A percentile compares a stretch with the other conserved stretches of the same genome.
Evolutionary conservation across 2,888 invertebrate species (phyloP).

Genomic region (Tiliacea aurago): DNA sequence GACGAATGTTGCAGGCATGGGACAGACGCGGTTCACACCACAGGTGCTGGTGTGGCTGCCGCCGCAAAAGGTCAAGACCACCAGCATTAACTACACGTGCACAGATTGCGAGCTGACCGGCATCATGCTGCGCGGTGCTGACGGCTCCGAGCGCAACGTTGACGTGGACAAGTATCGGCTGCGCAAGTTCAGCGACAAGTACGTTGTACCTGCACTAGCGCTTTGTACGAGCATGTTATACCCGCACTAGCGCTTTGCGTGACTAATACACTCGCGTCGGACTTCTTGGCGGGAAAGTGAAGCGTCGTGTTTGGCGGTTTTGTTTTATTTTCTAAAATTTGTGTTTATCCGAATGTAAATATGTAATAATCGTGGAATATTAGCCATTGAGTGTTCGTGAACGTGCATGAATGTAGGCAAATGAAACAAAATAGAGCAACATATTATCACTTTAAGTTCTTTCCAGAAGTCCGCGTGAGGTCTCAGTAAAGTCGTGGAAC

Average conservation of each 20-base stretch:
- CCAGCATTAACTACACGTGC: conserved; percentile 1
- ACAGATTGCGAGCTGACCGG: conserved; percentile 10
- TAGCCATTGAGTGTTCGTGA: no score
- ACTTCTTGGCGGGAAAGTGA: no score
- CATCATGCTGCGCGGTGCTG: background rate
- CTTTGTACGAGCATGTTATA: background rate
- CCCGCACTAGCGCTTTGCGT: background rate
- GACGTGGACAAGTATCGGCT: background rate
- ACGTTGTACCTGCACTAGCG: background rate
- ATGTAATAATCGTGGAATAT: no score
- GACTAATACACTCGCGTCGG: no score
- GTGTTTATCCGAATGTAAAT: no score
- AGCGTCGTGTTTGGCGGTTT: no score
- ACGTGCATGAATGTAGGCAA: no score
- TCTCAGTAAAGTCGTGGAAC: no score
- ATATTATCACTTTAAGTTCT: no score
- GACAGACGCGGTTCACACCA: conserved; percentile 2
- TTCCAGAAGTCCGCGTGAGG: no score
- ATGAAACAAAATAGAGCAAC: no score
- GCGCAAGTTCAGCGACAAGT: conserved; percentile 4
- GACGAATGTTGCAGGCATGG: conserved; percentile 7
- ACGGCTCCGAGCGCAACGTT: background rate
- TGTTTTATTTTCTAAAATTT: no score
- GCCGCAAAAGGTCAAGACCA: background rate
- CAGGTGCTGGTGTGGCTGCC: background rate